Percentiles rank a stretch among this genome's conserved stretches.
Evolutionary conservation across 2,113 vertebrate species (phyloP).

Genomic region (Carlito syrichta): DNA sequence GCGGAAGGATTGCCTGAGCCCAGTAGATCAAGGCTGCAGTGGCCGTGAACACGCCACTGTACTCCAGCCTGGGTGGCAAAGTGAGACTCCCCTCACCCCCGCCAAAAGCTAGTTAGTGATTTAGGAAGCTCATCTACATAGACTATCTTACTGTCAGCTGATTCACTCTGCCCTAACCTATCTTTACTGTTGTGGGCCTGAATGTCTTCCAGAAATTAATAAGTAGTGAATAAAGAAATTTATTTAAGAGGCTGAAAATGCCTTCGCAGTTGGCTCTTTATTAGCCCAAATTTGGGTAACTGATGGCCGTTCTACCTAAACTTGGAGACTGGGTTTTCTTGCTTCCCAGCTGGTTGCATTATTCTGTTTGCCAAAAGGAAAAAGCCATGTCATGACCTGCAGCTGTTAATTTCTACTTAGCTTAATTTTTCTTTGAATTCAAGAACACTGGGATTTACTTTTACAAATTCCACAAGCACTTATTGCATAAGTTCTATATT

Average conservation of each 20-base stretch:
- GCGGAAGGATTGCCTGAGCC: too few relatives aligned
- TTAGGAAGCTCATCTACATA: background rate
- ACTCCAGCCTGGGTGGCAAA: too few relatives aligned
- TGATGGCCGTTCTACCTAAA: background rate
- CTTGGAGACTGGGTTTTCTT: background rate
- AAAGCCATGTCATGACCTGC: background rate
- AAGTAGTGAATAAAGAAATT: background rate
- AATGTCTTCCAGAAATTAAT: background rate
- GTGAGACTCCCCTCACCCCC: too few relatives aligned
- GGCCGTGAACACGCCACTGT: too few relatives aligned
- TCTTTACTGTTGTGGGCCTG: background rate
- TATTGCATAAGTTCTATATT: background rate
- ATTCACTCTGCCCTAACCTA: background rate
- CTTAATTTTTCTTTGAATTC: conserved; percentile 5
- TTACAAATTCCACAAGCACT: background rate
- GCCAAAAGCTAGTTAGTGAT: background rate
- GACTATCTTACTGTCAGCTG: background rate
- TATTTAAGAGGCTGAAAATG: background rate
- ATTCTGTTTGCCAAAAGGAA: background rate
- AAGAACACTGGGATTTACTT: background rate
- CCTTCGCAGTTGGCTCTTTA: background rate
- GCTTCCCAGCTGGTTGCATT: background rate
- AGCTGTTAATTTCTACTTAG: background rate
- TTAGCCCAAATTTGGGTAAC: background rate
- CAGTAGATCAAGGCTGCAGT: too few relatives aligned